Conservation (phyloP, 1,140 invertebrate genomes). For the Choristoneura fumiferana region DNA sequence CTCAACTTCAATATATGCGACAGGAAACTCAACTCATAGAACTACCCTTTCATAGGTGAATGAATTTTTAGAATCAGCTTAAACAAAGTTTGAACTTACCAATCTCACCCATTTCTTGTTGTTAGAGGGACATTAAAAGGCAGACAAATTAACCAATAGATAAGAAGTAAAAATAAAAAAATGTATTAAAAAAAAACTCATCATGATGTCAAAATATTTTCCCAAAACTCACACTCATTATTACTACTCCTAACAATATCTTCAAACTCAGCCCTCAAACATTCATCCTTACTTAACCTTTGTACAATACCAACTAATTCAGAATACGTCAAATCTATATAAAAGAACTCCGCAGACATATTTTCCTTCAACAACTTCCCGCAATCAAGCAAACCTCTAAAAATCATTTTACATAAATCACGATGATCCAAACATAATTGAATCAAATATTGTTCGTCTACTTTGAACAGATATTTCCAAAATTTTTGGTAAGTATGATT, state of each 20-base stretch:
- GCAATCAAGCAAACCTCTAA: slow-evolving; percentile 79
- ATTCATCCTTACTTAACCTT: slow-evolving; percentile 47
- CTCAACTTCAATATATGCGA: no score
- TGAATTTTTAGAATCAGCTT: no score
- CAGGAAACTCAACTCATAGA: no score
- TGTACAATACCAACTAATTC: slow-evolving; percentile 71
- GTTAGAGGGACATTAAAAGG: no score
- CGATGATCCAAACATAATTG: slow-evolving; percentile 66
- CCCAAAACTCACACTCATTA: slow-evolving; percentile 47
- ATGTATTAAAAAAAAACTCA: slow-evolving; percentile 24
- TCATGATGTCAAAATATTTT: slow-evolving; percentile 34
- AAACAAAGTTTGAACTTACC: no score
- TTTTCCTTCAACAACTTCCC: slow-evolving; percentile 54
- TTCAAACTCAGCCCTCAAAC: slow-evolving; percentile 50
- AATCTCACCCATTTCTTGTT: no score
- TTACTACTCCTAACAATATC: slow-evolving; percentile 30
- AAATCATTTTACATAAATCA: slow-evolving; percentile 72
- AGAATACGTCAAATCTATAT: slow-evolving; percentile 74
- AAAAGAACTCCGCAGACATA: slow-evolving; percentile 68
- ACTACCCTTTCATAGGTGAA: no score
- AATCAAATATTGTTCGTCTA: slow-evolving; percentile 61
- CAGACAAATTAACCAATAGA: no score
- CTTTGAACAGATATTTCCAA: slow-evolving; percentile 70
- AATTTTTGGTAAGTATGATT: slow-evolving; percentile 56
- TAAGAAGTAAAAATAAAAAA: slow-evolving; percentile 13